Percentiles rank a stretch among this genome's conserved stretches.
Evolutionary conservation across 1,140 invertebrate species (phyloP).

Genomic region (Scaptomyza graminum): DNA sequence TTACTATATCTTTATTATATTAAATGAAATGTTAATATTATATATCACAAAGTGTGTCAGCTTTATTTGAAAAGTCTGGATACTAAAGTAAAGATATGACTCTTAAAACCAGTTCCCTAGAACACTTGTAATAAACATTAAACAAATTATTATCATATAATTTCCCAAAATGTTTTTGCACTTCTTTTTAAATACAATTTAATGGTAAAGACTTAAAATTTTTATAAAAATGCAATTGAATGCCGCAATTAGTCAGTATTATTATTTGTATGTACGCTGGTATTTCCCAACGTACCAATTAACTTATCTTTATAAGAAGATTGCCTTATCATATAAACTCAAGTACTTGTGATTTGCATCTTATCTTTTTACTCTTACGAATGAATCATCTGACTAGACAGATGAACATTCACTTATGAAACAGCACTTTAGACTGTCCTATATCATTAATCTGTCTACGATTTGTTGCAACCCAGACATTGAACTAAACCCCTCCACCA

Average conservation of each 20-base stretch:
- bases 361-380: conserved; percentile 27
- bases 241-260: not conserved
- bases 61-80: conserved; percentile 13
- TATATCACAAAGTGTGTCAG: conserved; percentile 28
- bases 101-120: conserved; percentile 29
- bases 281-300: conserved; percentile 31
- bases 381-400: conserved; percentile 27
- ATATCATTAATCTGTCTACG: conserved; percentile 30
- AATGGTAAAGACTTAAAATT: conserved; percentile 15
- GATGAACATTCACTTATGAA: not conserved
- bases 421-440: conserved; percentile 21
- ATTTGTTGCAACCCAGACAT: conserved; percentile 34
- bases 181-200: not conserved
- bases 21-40: conserved; percentile 15
- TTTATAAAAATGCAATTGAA: conserved; percentile 19
- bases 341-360: conserved; percentile 24
- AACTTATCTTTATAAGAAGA: conserved; percentile 26
- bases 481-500: conserved; percentile 15
- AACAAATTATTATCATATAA: not conserved
- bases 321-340: conserved; percentile 12
- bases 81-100: conserved; percentile 6
- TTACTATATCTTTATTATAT: conserved; percentile 20
- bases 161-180: conserved; percentile 24
- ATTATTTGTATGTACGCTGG: conserved; percentile 1
- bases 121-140: conserved; percentile 15